Evolutionary conservation across 2,113 vertebrate genomes (phyloP), one percentile per base, ranked within the genome.

Genomic region (Panthera uncia): DNA sequence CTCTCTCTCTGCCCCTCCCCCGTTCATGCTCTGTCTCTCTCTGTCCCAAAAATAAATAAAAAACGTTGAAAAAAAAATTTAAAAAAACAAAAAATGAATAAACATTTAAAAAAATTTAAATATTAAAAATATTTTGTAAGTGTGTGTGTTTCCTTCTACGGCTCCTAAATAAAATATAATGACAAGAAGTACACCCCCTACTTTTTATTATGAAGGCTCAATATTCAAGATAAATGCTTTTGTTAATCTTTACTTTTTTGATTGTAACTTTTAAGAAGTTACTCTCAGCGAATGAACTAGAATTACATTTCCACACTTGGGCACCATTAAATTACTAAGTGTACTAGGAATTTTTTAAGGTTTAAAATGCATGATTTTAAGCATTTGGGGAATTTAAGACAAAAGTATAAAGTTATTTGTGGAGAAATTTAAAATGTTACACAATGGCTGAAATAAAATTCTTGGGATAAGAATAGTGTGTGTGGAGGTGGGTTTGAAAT

Each of bases 231-330:
- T 93, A 94, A 95, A 97, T 93, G 33, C 52, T 98, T 94, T 27
- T 95, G 82, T 93, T 98, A 94, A 96, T 97, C 96, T 98, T 97
- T 81, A 95, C 86, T 98, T 57, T 97, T 94, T 94, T 87, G 0
- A 38, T 89, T 81, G 23, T 74, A 96, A 95, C 82, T 85, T 50
- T 96, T 78, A 78, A 63, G 94, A 95, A 89, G 38, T 96, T 57
- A 0, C 83, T 15, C 29, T 97, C 94, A 93, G 88, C 85, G 96
- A 98, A 84, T 9, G 33, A 63, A 91, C 95, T 94, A 84, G 93
- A 97, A 48, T 95, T 97, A 95, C 65, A 95, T 57, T 95, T 94
- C 83, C 61, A 92, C 79, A 89, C 82, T 96, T 81, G 80, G 84
- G 69, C 73, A 80, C 63, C 76, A 65, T 92, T 65, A 97, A 96